Conservation (phyloP, 2,113 vertebrate species). For the Microcebus griseorufus region DNA sequence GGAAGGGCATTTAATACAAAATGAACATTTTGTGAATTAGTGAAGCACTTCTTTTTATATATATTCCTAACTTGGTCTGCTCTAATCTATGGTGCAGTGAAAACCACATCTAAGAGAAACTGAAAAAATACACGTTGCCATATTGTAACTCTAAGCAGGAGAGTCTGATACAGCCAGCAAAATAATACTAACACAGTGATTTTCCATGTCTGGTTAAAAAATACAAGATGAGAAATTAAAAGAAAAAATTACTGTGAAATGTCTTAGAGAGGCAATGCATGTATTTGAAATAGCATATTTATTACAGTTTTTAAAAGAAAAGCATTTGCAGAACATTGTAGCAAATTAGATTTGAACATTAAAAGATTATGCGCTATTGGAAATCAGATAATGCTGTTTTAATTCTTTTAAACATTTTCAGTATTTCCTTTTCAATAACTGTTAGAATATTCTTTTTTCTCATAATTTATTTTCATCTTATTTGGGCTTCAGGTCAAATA, state of each 20-base stretch:
- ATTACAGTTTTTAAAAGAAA: conserved; percentile 24
- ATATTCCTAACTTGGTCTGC: background rate
- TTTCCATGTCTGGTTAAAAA: conserved; percentile 17
- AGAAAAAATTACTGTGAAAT: conserved; percentile 37
- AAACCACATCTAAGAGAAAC: background rate
- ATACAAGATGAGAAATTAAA: conserved; percentile 18
- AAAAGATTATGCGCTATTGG: background rate
- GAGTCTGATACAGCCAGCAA: background rate
- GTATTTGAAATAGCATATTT: background rate
- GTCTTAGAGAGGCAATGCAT: background rate
- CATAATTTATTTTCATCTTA: conserved; percentile 19
- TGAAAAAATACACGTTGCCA: background rate
- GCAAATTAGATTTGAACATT: conserved; percentile 15
- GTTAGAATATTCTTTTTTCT: conserved; percentile 19
- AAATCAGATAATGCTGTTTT: background rate
- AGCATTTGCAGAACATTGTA: background rate
- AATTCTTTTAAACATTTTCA: conserved; percentile 35
- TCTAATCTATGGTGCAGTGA: background rate
- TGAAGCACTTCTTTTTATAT: background rate
- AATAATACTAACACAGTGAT: background rate
- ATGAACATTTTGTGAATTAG: conserved; percentile 4
- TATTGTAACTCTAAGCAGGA: background rate
- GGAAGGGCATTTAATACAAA: background rate
- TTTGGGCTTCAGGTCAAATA: background rate
- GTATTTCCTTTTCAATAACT: conserved; percentile 39